These are phyloP conservation scores for Sinocyclocheilus anshuiensis DNA, from an alignment of 2,113 vertebrate species.

Conservation along the genomic window DNA sequence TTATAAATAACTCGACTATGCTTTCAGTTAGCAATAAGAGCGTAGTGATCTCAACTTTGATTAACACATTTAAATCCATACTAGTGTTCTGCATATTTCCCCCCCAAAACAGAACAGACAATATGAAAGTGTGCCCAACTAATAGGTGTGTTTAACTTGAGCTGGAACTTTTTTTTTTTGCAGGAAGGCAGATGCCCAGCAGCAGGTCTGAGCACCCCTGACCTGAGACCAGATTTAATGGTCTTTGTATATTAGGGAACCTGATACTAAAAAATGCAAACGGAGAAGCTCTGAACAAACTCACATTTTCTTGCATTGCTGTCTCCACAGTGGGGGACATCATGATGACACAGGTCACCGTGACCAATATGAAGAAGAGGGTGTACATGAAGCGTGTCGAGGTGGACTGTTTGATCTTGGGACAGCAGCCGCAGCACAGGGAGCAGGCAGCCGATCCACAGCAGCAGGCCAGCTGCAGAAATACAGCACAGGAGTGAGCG, in stretches of 20 bases:
- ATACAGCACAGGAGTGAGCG: slow-evolving; percentile 40
- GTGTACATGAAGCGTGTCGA: slow-evolving; percentile 95
- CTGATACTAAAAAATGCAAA: slow-evolving; percentile 2
- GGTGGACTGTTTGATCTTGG: slow-evolving; percentile 93
- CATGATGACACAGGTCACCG: slow-evolving; percentile 88
- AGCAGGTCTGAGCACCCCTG: not conserved
- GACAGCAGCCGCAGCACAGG: slow-evolving; percentile 91
- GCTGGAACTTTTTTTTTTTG: no score
- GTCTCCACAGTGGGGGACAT: slow-evolving; percentile 88
- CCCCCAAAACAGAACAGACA: not conserved
- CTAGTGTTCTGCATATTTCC: not conserved
- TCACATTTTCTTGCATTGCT: slow-evolving; percentile 78
- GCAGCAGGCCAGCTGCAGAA: slow-evolving; percentile 90
- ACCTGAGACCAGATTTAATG: slow-evolving; percentile 5
- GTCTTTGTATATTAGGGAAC: not conserved
- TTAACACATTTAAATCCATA: no score
- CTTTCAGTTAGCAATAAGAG: no score
- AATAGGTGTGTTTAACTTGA: not conserved
- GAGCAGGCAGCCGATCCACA: slow-evolving; percentile 88
- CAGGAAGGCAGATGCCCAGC: no score
- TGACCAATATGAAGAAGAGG: slow-evolving; percentile 90
- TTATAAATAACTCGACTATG: not conserved
- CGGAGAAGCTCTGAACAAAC: slow-evolving; percentile 59
- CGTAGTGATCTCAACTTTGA: no score
- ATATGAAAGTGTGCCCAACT: not conserved